Evolutionary conservation across 2,113 vertebrate species (phyloP).

Genomic region (Epinephelus moara): DNA sequence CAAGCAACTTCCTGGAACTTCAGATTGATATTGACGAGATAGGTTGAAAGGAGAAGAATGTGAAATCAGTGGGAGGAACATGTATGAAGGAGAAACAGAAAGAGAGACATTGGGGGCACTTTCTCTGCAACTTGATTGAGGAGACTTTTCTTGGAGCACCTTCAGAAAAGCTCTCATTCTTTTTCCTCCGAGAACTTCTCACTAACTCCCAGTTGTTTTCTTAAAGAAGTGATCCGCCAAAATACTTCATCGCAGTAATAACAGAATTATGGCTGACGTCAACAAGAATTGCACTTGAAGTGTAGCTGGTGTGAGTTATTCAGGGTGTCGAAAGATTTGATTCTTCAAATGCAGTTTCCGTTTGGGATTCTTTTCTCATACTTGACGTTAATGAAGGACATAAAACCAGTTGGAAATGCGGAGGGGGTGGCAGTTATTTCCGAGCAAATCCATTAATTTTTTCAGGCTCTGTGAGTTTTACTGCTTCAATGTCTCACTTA

Average conservation of each 20-base stretch:
- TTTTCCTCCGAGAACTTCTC: constrained; percentile 56
- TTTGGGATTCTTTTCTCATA: constrained; percentile 38
- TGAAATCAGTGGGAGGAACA: not conserved
- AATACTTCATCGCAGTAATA: constrained; percentile 75
- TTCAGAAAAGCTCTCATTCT: constrained; percentile 63
- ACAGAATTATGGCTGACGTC: constrained; percentile 78
- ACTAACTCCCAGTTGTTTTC: constrained; percentile 75
- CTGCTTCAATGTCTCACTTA: constrained; percentile 21
- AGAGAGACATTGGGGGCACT: constrained; percentile 19
- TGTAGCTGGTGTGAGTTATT: constrained; percentile 72
- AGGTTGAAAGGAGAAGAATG: not conserved
- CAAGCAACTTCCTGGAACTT: not conserved
- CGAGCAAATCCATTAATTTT: constrained; percentile 51
- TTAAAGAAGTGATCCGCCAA: constrained; percentile 68
- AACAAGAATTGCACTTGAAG: constrained; percentile 72
- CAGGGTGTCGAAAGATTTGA: constrained; percentile 73
- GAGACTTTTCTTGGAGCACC: constrained; percentile 68
- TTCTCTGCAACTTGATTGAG: constrained; percentile 44
- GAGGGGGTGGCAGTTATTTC: constrained; percentile 51
- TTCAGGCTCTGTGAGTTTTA: constrained; percentile 34
- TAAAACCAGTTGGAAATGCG: constrained; percentile 58
- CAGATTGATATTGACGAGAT: not conserved
- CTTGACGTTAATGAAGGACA: constrained; percentile 58
- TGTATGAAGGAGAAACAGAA: not conserved
- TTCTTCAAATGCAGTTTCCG: constrained; percentile 64